A percentile compares a stretch with the other conserved stretches of the same genome.
These are phyloP conservation scores for Aelia acuminata DNA, from an alignment of 2,888 invertebrate species.

Conservation along the genomic window DNA sequence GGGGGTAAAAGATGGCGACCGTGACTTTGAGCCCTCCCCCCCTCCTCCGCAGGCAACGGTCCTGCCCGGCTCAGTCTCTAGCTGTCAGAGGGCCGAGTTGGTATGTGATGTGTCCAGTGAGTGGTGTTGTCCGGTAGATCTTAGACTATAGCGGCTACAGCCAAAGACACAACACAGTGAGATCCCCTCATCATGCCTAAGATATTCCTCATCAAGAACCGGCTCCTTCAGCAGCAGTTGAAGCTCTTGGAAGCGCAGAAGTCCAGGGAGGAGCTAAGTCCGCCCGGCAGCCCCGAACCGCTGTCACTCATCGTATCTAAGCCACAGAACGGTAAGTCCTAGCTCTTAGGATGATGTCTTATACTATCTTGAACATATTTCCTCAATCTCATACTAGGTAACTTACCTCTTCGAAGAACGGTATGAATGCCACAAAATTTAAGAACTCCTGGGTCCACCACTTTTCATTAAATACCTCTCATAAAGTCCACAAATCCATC, in stretches of 20 bases:
- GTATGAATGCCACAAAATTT: too few relatives aligned
- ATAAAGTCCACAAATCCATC: too few relatives aligned
- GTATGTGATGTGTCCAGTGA: constrained; percentile 35
- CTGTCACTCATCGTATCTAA: constrained; percentile 71
- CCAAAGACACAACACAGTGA: constrained; percentile 18
- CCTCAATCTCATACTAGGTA: neutral
- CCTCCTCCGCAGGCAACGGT: constrained; percentile 60
- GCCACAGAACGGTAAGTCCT: constrained; percentile 69
- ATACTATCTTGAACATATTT: neutral
- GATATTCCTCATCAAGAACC: constrained; percentile 92
- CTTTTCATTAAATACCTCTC: too few relatives aligned
- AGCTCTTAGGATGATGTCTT: neutral
- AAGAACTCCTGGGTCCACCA: too few relatives aligned
- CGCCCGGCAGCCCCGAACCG: constrained; percentile 69
- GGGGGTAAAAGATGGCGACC: constrained; percentile 68
- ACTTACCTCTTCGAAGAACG: neutral
- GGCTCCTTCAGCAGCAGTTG: constrained; percentile 92
- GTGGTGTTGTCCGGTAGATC: constrained; percentile 36
- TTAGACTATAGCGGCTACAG: constrained; percentile 50
- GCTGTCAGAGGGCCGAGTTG: neutral
- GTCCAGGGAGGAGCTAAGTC: constrained; percentile 68
- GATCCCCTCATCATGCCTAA: constrained; percentile 81
- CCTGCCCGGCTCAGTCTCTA: constrained; percentile 61
- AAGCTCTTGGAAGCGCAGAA: constrained; percentile 87
- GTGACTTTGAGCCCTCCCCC: constrained; percentile 72